These are phyloP conservation scores for Tonatia bakeri DNA, from an alignment of 2,113 vertebrate species.

Conservation along the genomic window DNA sequence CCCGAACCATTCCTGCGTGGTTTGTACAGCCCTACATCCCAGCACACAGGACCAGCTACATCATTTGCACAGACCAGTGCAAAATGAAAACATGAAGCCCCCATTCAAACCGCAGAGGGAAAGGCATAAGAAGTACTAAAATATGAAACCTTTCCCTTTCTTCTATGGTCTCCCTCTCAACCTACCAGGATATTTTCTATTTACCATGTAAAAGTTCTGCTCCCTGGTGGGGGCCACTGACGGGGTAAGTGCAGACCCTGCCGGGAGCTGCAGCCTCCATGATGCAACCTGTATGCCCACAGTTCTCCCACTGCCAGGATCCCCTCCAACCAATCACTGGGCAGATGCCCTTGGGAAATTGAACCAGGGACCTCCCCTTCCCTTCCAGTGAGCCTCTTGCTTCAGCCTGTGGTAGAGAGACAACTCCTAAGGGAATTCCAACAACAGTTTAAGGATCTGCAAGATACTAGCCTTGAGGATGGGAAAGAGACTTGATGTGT, in stretches of 20 bases:
- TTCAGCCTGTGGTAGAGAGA: not conserved
- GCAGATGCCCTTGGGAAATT: not conserved
- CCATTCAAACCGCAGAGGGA: not conserved
- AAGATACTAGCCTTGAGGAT: not conserved
- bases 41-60: not conserved
- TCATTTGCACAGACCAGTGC: not conserved
- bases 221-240: not conserved
- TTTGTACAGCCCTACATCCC: not conserved
- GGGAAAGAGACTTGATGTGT: not conserved
- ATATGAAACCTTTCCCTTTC: not conserved
- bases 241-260: not conserved
- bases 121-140: not conserved
- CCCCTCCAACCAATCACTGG: not conserved
- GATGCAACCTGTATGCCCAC: rapidly evolving
- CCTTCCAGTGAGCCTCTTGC: not conserved
- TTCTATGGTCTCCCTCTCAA: not conserved
- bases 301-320: not conserved
- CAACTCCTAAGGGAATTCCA: not conserved
- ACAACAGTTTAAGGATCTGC: not conserved
- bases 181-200: not conserved
- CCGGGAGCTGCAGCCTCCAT: rapidly evolving
- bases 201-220: not conserved
- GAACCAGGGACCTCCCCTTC: not conserved
- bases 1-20: rapidly evolving
- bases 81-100: not conserved